phyloP scores from a whole-genome alignment of 2,888 invertebrate genomes.

The Melieria crassipennis region DNA sequence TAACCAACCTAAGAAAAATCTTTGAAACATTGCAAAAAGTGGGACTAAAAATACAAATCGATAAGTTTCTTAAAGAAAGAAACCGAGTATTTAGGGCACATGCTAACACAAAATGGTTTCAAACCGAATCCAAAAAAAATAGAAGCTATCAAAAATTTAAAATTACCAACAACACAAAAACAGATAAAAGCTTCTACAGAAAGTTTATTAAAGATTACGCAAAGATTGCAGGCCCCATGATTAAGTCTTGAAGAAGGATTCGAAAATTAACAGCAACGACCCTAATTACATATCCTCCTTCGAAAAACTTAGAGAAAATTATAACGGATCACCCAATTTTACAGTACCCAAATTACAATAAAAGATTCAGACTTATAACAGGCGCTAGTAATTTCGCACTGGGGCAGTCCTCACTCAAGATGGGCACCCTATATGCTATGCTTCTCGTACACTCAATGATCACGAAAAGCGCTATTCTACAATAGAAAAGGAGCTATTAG shows the following conservation, averaged over 20 bases:
- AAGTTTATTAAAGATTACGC: slow-evolving; percentile 35
- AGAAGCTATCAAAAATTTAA: slow-evolving; percentile 13
- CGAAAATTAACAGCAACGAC: not conserved
- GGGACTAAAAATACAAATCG: not conserved
- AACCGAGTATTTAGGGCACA: slow-evolving; percentile 13
- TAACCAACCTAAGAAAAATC: not conserved
- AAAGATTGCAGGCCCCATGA: slow-evolving; percentile 43
- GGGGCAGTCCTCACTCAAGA: no score
- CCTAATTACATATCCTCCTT: slow-evolving; percentile 3
- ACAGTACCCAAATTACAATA: no score
- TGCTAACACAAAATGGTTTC: slow-evolving; percentile 12
- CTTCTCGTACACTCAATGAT: no score
- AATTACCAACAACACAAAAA: slow-evolving; percentile 17
- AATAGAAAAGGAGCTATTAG: no score
- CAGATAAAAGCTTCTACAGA: slow-evolving; percentile 18
- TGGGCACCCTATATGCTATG: no score
- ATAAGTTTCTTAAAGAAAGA: slow-evolving; percentile 12
- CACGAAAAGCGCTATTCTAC: no score
- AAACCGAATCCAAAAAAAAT: slow-evolving; percentile 17
- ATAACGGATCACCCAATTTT: no score
- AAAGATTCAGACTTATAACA: no score
- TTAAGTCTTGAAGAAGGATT: not conserved
- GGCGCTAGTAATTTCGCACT: no score
- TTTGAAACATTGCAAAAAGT: not conserved
- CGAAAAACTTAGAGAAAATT: not conserved